Percentiles rank a stretch among this genome's conserved stretches.
Conservation (phyloP, 2,113 vertebrate species). For the Rynchops niger region DNA sequence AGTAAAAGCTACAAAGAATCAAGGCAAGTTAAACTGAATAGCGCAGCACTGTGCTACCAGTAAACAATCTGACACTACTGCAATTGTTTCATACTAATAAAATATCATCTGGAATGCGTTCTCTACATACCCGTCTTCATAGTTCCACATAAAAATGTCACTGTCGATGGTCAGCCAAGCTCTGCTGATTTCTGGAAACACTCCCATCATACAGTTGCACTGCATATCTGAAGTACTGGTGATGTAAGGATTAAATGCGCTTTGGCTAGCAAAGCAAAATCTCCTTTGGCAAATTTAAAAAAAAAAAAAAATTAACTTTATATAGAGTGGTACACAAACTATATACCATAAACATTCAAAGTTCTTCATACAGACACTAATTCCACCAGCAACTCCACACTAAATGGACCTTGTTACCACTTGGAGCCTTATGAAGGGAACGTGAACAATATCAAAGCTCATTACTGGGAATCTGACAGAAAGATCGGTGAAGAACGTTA, state of each 20-base stretch:
- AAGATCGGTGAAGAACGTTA: not conserved
- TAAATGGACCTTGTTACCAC: not conserved
- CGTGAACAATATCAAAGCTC: rapidly evolving
- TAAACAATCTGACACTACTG: not conserved
- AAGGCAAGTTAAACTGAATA: not conserved
- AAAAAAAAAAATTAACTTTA: not conserved
- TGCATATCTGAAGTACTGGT: constrained; percentile 87
- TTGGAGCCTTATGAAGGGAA: not conserved
- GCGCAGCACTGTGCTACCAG: not conserved
- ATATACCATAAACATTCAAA: not conserved
- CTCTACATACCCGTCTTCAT: constrained; percentile 90
- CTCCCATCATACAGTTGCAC: constrained; percentile 99
- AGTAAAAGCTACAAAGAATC: not conserved
- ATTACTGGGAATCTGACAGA: not conserved
- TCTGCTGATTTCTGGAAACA: constrained; percentile 92
- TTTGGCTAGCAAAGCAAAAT: not conserved
- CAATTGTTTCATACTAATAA: not conserved
- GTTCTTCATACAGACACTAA: not conserved
- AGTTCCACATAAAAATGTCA: constrained; percentile 99
- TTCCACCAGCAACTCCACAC: not conserved
- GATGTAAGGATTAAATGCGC: constrained; percentile 77
- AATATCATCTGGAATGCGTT: not conserved
- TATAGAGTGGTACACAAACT: not conserved
- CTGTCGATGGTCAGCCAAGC: constrained; percentile 98
- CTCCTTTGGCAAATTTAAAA: not conserved